Evolutionary conservation across 2,888 invertebrate species (phyloP), one percentile per base, ranked within the genome.

Genomic region (Neelides folsomi): DNA sequence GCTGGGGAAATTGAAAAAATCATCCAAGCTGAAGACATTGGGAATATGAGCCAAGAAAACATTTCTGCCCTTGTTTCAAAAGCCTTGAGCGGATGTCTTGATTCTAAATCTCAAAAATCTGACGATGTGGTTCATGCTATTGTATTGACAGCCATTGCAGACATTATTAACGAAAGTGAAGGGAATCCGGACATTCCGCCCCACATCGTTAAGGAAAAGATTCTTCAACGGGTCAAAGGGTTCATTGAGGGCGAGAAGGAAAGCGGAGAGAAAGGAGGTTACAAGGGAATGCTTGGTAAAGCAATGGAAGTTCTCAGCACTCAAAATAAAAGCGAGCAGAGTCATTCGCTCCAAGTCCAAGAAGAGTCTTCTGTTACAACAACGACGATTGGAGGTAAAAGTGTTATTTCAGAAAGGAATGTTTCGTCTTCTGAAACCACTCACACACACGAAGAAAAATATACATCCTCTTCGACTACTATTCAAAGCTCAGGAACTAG

Each of bases 131-230:
- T 46, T 2, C 44, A 51, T 13, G 37, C 51, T 7, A 46, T 51
- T 20, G 51, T 51, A 1, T 40, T 51, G 1, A 39, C 39, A 1
- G 45, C 51, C 3, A 45, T 51, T 1, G 51, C 44, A 9, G 51
- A 51, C n/a, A 45, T 51, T 27, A 51, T 51, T 12, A 39, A 39
- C 9, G 19, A 39, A 10, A 38, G 40, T 8, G 51, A 45, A 10
- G 40, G 18, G 10, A 37, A 27, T 7, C 7, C 27, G 27, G 27
- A 27, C 20, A 20, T 47, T 27, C 40, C 27, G 27, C 38, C 47
- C 2, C 39, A 39, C 27, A 40, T 39, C 15, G 40, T 47, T 5
- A 47, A 47, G 13, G 13, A 19, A 34, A 40, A 47, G 19, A 47
- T 47, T 7, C 20, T 47, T 9, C 39, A 38, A 18, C 18, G 34